These are phyloP conservation scores for Ochotona curzoniae DNA, from an alignment of 2,113 vertebrate genomes.

Conservation along the genomic window DNA sequence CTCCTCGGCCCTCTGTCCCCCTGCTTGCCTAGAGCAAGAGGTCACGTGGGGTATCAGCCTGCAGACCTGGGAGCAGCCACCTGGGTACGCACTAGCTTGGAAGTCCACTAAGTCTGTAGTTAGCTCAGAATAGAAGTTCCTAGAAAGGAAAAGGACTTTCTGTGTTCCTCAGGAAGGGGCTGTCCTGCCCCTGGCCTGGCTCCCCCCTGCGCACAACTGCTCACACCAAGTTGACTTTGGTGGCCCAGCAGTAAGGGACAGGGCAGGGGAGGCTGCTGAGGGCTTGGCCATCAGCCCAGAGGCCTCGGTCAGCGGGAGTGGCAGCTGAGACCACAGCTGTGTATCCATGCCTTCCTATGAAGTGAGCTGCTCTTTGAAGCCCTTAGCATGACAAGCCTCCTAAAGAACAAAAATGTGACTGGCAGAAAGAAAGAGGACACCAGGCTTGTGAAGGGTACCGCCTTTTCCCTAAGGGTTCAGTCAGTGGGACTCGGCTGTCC, in stretches of 20 bases:
- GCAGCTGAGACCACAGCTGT: neutral
- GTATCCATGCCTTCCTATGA: neutral
- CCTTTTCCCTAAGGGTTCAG: neutral
- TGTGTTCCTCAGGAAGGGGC: neutral
- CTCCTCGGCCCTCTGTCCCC: neutral
- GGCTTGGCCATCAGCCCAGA: neutral
- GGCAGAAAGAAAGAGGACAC: neutral
- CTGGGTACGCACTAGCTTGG: neutral
- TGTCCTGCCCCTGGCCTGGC: too few relatives aligned
- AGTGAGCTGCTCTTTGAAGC: neutral
- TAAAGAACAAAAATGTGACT: neutral
- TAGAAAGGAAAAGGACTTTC: neutral
- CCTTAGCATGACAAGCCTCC: neutral
- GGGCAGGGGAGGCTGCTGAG: too few relatives aligned
- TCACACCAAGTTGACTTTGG: neutral
- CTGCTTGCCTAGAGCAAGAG: neutral
- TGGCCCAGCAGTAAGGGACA: neutral
- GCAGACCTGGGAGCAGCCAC: neutral
- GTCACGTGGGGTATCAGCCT: neutral
- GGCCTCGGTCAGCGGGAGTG: neutral
- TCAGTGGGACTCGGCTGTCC: neutral
- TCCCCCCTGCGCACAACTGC: neutral
- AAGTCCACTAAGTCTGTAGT: neutral
- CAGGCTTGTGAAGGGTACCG: neutral
- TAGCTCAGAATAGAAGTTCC: neutral